Conservation (phyloP, 1,140 invertebrate genomes). For the Rhynchophorus ferrugineus region DNA sequence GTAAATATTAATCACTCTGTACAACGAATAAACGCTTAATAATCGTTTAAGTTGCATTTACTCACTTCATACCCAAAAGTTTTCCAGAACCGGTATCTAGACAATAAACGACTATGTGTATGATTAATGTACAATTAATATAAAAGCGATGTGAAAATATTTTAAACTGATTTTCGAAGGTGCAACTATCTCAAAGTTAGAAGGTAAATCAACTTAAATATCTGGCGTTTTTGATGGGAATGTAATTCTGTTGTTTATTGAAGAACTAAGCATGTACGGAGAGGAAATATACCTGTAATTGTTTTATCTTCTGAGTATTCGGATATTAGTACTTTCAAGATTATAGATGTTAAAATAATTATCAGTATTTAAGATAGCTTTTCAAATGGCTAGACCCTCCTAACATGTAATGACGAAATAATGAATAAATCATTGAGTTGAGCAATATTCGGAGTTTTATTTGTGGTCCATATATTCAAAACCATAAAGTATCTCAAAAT, state of each 20-base stretch:
- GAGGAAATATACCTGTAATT: too few species aligned
- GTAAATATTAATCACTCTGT: constrained; percentile 6
- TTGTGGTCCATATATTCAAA: too few species aligned
- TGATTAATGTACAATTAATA: neutral
- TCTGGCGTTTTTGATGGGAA: too few species aligned
- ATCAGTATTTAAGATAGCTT: constrained; percentile 43
- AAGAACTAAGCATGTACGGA: too few species aligned
- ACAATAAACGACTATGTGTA: constrained; percentile 4
- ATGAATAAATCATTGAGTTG: constrained; percentile 39
- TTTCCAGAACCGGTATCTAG: neutral
- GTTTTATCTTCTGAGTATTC: neutral
- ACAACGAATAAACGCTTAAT: constrained; percentile 14
- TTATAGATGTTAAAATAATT: constrained; percentile 39
- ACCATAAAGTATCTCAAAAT: too few species aligned
- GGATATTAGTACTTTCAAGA: constrained; percentile 9
- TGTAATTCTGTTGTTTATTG: too few species aligned
- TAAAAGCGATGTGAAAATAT: constrained; percentile 25
- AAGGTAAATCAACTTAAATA: neutral
- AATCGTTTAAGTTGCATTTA: neutral
- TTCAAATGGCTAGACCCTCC: constrained; percentile 41
- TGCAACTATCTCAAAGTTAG: neutral
- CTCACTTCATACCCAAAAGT: neutral
- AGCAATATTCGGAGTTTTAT: constrained; percentile 20
- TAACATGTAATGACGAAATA: constrained; percentile 39
- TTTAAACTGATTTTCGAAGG: constrained; percentile 17